These are phyloP conservation scores for Pelobates fuscus DNA, from an alignment of 2,113 vertebrate species.

Conservation along the genomic window DNA sequence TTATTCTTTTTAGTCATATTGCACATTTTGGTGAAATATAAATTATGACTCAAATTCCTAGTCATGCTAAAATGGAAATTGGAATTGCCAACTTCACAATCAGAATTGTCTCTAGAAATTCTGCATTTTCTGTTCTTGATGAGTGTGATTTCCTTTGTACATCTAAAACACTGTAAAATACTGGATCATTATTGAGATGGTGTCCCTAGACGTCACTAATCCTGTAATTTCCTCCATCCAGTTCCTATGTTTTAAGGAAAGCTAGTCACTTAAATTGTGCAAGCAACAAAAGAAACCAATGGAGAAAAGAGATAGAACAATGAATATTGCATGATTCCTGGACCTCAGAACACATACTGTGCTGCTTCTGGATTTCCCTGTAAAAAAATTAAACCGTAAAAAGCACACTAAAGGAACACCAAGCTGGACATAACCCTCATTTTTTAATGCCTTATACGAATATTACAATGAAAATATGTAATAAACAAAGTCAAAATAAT, in stretches of 20 bases:
- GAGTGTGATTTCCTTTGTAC: conserved; percentile 45
- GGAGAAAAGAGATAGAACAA: too few species aligned
- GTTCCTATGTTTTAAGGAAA: conserved; percentile 25
- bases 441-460: too few species aligned
- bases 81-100: conserved; percentile 33
- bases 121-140: conserved; percentile 36
- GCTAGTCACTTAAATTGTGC: neutral
- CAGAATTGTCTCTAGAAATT: conserved; percentile 39
- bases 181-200: conserved; percentile 37
- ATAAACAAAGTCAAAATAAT: too few species aligned
- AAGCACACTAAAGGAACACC: too few species aligned
- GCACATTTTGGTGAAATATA: conserved; percentile 13
- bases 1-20: neutral
- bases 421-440: too few species aligned
- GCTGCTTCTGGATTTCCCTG: too few species aligned
- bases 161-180: conserved; percentile 23
- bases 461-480: too few species aligned
- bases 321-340: too few species aligned
- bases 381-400: too few species aligned
- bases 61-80: conserved; percentile 26
- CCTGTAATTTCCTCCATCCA: conserved; percentile 46
- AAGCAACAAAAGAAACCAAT: neutral
- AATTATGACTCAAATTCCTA: conserved; percentile 31
- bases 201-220: conserved; percentile 36
- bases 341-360: too few species aligned